Evolutionary conservation across 1,140 invertebrate species (phyloP).

Genomic region (Drosophila kohkoa): DNA sequence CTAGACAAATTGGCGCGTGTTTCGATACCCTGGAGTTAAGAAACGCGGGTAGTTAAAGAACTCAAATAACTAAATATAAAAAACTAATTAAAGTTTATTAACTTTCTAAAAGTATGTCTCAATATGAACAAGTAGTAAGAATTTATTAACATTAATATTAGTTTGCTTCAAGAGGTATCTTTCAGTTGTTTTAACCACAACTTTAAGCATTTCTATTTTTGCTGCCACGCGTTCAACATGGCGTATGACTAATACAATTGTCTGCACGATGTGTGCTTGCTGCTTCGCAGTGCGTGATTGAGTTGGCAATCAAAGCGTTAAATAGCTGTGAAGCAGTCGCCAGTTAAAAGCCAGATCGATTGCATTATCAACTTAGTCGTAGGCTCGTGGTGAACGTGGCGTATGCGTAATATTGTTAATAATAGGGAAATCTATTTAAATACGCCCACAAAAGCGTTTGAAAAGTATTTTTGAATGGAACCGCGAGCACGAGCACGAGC

Average conservation of each 20-base stretch:
- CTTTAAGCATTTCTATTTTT: neutral
- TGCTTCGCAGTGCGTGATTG: neutral
- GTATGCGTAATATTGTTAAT: conserved; percentile 35
- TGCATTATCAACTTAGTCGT: neutral
- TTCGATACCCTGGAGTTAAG: conserved; percentile 20
- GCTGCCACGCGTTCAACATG: conserved; percentile 30
- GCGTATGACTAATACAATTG: conserved; percentile 69
- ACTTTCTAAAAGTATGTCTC: too few species aligned
- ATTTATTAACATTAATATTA: neutral
- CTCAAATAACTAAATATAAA: too few species aligned
- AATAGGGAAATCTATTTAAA: conserved; percentile 3
- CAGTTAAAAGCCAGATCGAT: conserved; percentile 9
- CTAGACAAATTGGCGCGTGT: conserved; percentile 72
- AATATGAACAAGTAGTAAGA: too few species aligned
- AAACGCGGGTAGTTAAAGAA: too few species aligned
- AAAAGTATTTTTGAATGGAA: neutral
- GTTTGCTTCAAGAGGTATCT: neutral
- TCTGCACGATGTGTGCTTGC: neutral
- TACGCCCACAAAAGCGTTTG: neutral
- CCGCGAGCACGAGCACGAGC: neutral
- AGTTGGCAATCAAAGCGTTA: conserved; percentile 18
- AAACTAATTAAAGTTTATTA: too few species aligned
- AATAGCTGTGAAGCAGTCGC: conserved; percentile 26
- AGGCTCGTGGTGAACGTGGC: conserved; percentile 6
- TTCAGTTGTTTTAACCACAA: neutral